Base-by-base conservation (phyloP, 2,888 invertebrate genomes). In the Ligdia adustata region DNA sequence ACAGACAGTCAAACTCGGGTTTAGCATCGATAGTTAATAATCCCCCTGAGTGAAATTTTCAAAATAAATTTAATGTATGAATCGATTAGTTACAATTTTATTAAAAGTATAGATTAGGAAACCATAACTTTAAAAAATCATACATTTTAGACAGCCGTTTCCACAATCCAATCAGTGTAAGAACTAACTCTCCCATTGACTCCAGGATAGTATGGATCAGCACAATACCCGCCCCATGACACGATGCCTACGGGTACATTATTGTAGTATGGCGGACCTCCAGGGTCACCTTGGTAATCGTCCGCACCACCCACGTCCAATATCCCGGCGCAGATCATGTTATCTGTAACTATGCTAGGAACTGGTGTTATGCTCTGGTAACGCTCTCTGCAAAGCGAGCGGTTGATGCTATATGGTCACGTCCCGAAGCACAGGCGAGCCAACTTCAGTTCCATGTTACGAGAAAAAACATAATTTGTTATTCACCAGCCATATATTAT, bases 221-320 rank as follows among this genome's bases (percentile, higher is more conserved):
- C 85, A 54, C 91, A 91, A 2, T 82, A 82, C 28, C 68, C 65
- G 47, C 90, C 91, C 82, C 86, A 91, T 20, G 91, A 90, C 22
- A 84, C 74, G 49, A 91, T 54, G 13, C 89, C 90, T 44, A 90
- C 73, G 39, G 86, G 66, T 49, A 69, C 66, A 31, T 76, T 66
- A 20, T 63, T 67, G 54, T 68, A 74, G 55, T 75, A 79, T 47
- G 88, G 55, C 22, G 89, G 87, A 12, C 88, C 88, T 3, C 88
- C 89, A 37, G 75, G 77, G 69, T 89, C 66, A 7, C 61, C 59
- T 18, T 53, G 42, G 22, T 60, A 75, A 7, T 68, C 64, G 37
- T 69, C 72, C 3, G 44, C 37, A 3, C 73, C 73, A 0, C 64
- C 68, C 0, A 48, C 48, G 38, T 62, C 63, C 3, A 65, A 46